Evolutionary conservation across 2,113 vertebrate genomes (phyloP).

Genomic region (Motacilla alba): DNA sequence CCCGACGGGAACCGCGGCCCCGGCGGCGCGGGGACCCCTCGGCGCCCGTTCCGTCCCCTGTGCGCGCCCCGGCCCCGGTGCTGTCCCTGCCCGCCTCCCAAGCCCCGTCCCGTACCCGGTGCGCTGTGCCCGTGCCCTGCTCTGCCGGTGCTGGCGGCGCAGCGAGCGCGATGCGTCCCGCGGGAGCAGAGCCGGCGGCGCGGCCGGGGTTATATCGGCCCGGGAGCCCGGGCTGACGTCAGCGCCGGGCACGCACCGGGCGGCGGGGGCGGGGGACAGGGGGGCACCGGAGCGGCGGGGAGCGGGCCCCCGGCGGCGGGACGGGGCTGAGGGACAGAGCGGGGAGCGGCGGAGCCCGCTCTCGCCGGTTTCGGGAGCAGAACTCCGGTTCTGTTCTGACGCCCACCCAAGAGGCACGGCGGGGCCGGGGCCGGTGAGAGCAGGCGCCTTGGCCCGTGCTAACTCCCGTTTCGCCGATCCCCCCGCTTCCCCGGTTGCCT

Average conservation of each 20-base stretch:
- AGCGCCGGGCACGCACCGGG: neutral
- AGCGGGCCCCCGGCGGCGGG: neutral
- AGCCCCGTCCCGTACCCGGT: neutral
- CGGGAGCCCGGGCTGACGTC: neutral
- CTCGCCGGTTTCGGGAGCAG: too few species aligned
- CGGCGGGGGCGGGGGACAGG: too few species aligned
- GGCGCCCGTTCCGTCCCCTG: too few species aligned
- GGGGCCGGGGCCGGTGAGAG: neutral
- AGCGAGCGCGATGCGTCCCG: neutral
- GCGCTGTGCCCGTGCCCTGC: neutral
- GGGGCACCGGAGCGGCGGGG: neutral
- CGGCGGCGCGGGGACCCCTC: too few species aligned
- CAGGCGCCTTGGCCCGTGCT: neutral
- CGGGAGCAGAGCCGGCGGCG: neutral
- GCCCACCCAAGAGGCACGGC: neutral
- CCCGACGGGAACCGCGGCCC: too few species aligned
- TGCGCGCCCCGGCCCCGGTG: too few species aligned
- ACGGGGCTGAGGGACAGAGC: neutral
- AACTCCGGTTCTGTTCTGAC: too few species aligned
- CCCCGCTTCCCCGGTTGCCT: neutral
- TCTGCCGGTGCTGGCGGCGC: neutral
- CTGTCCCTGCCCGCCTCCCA: too few species aligned
- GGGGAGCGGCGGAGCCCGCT: too few species aligned
- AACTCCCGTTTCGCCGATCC: accelerated
- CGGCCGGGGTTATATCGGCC: neutral